phyloP scores from a whole-genome alignment of 2,113 vertebrate genomes.

The Nicator chloris region DNA sequence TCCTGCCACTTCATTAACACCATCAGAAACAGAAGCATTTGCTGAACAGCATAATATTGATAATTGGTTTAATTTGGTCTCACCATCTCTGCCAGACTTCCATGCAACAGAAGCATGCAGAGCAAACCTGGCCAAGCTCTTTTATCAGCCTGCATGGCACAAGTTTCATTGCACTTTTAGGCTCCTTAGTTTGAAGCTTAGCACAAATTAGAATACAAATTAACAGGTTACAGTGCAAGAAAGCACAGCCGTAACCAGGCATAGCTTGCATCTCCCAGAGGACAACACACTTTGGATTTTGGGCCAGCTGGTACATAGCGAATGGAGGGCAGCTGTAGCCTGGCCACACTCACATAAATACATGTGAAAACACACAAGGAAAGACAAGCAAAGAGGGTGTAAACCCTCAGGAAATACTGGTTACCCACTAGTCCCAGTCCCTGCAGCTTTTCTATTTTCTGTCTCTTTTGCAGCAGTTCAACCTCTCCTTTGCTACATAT shows the following conservation, averaged over 20 bases:
- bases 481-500: neutral
- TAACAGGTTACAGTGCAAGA: neutral
- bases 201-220: neutral
- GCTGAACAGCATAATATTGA: neutral
- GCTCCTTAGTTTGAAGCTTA: neutral
- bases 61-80: neutral
- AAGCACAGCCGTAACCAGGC: neutral
- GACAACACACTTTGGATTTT: neutral
- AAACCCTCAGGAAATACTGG: neutral
- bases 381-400: neutral
- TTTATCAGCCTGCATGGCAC: neutral
- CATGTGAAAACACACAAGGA: neutral
- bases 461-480: neutral
- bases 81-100: neutral
- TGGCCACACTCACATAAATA: neutral
- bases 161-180: neutral
- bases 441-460: neutral
- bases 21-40: conserved; percentile 2
- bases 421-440: neutral
- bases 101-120: neutral
- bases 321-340: neutral
- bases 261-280: neutral
- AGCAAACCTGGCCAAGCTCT: neutral
- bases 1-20: neutral
- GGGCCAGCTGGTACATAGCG: neutral